Conservation (phyloP, 2,113 vertebrate genomes). For the Psettodes erumei region DNA sequence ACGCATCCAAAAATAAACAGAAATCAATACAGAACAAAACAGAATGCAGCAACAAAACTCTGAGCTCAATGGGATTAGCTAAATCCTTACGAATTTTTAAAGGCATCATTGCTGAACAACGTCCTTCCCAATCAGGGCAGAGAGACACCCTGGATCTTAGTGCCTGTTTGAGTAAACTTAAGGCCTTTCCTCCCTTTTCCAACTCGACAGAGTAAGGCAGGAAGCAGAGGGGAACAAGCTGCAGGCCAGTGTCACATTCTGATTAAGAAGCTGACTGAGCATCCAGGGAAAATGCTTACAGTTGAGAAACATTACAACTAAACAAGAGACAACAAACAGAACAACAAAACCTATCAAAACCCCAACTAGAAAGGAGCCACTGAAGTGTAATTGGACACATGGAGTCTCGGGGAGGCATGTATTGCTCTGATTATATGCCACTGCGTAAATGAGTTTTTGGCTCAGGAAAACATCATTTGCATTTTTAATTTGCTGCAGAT, state of each 20-base stretch:
- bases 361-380: conserved; percentile 13
- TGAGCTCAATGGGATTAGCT: neutral
- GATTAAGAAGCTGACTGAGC: neutral
- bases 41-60: neutral
- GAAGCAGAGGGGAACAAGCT: neutral
- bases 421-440: conserved; percentile 33
- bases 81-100: neutral
- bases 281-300: neutral
- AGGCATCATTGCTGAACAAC: neutral
- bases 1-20: too few species aligned
- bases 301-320: neutral
- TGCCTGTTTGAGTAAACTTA: neutral
- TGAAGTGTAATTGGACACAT: conserved; percentile 31
- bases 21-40: too few species aligned
- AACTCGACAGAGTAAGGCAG: neutral
- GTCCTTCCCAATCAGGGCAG: neutral
- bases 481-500: conserved; percentile 57
- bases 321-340: neutral
- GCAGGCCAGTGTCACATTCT: neutral
- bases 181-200: neutral
- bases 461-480: conserved; percentile 35
- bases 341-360: neutral
- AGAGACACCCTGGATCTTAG: neutral
- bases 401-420: conserved; percentile 18
- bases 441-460: conserved; percentile 41